Base-by-base conservation (phyloP, 1,140 invertebrate genomes). In the Gonatopus flavifemur region DNA sequence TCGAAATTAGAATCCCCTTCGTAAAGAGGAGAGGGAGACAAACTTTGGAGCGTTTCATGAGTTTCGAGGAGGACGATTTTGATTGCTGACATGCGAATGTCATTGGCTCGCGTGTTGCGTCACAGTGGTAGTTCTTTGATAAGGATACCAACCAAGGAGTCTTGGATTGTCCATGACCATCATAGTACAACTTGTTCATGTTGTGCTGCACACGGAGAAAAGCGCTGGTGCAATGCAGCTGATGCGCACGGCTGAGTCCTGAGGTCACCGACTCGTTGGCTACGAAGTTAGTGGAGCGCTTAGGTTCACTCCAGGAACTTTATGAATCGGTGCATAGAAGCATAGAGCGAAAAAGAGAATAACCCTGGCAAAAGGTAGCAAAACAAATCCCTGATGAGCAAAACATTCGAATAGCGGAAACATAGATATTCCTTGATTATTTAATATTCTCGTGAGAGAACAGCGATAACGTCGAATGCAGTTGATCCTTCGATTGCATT, bases 221-320 rank as follows among this genome's bases (percentile, higher is more conserved):
- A n/a, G n/a, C n/a, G n/a, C n/a, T n/a, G n/a, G n/a, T n/a, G n/a
- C n/a, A n/a, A 69, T 62, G 60, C 61, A 69, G 64, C 62, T 65
- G 72, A 74, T 75, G 67, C 71, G 70, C 73, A 73, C 73, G 69
- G 72, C 67, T 76, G 73, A 76, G 62, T 68, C 69, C 53, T 62
- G 73, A 74, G 74, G 74, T 77, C 74, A 77, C 69, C 70, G 73
- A 77, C 73, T 74, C 66, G 66, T 55, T 65, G 61, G n/a, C n/a
- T n/a, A 52, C 52, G 59, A 57, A 76, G 74, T 77, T 77, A 76
- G 68, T 76, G 71, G 74, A 77, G 74, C 74, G 74, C 72, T 72
- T 66, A 62, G 55, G 43, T 50, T 62, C 63, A 56, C 61, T 56
- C 56, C 67, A 62, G 67, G 55, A 59, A 63, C 64, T 71, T 70